These are phyloP conservation scores for Motacilla tschutschensis DNA, from an alignment of 2,113 vertebrate genomes.

Conservation along the genomic window DNA sequence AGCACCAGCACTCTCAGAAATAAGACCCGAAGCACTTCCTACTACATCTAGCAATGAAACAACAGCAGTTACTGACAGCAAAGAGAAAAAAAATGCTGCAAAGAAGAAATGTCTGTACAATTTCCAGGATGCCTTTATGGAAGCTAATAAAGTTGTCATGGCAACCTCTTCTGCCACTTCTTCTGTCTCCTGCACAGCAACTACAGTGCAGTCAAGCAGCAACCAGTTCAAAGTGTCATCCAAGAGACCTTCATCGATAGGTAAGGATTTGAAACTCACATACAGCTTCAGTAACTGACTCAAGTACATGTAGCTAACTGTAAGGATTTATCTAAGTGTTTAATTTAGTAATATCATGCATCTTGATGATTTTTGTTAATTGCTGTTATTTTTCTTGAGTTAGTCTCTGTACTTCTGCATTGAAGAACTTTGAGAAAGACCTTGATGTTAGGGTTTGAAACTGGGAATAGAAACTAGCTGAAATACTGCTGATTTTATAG, in stretches of 20 bases:
- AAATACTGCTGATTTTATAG: not conserved
- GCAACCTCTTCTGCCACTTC: constrained; percentile 92
- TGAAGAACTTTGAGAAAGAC: not conserved
- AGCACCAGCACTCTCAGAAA: constrained; percentile 81
- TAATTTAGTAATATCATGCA: not conserved
- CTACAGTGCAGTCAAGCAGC: constrained; percentile 96
- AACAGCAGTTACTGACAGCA: constrained; percentile 76
- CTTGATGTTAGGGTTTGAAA: not conserved
- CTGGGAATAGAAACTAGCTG: not conserved
- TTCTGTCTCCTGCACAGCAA: constrained; percentile 93
- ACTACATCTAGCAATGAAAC: constrained; percentile 77
- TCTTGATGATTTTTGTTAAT: not conserved
- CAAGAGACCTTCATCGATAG: constrained; percentile 87
- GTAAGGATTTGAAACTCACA: constrained; percentile 64
- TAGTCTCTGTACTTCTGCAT: not conserved
- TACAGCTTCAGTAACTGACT: not conserved
- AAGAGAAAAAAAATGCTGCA: constrained; percentile 87
- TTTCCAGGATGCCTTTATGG: constrained; percentile 97
- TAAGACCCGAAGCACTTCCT: constrained; percentile 81
- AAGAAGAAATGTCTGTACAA: constrained; percentile 98
- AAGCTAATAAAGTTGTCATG: constrained; percentile 92
- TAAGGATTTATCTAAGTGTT: not conserved
- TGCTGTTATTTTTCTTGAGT: not conserved
- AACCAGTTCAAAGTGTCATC: constrained; percentile 90
- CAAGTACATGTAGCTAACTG: not conserved